phyloP scores from a whole-genome alignment of 53 echinoderm and acorn worm species.

The Patiria pectinifera region DNA sequence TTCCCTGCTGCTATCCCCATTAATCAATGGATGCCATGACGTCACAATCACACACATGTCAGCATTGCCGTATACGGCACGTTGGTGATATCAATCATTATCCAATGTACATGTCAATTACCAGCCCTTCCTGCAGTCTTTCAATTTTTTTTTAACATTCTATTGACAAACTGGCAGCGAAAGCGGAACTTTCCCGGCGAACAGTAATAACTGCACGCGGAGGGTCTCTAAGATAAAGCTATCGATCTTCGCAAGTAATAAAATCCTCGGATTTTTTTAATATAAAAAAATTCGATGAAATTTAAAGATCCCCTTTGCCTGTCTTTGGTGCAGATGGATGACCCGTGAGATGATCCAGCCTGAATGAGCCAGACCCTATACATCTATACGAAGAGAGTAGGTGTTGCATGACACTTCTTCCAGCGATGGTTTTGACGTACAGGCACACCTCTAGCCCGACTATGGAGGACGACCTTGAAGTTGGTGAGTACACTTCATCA shows the following conservation, averaged over 20 bases:
- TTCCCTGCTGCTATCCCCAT: no score
- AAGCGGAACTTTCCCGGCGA: neutral
- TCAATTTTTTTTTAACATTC: no score
- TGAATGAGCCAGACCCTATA: neutral
- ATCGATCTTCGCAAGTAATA: neutral
- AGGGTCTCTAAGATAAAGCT: neutral
- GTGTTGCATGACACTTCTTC: neutral
- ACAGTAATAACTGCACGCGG: no score
- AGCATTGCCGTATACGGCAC: no score
- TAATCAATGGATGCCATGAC: no score
- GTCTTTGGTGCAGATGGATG: neutral
- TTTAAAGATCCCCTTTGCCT: neutral
- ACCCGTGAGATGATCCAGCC: neutral
- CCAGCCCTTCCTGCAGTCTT: no score
- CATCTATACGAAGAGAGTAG: neutral
- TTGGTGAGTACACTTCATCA: neutral
- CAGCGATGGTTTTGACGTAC: neutral
- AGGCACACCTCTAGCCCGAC: neutral
- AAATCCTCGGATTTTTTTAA: neutral
- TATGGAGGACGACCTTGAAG: slow-evolving; percentile 21
- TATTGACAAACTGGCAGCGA: no score
- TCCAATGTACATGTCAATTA: no score
- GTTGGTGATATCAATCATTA: no score
- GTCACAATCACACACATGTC: no score
- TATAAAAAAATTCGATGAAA: neutral